Evolutionary conservation across 2,113 vertebrate species (phyloP).

Genomic region (Myrmecophaga tridactyla): DNA sequence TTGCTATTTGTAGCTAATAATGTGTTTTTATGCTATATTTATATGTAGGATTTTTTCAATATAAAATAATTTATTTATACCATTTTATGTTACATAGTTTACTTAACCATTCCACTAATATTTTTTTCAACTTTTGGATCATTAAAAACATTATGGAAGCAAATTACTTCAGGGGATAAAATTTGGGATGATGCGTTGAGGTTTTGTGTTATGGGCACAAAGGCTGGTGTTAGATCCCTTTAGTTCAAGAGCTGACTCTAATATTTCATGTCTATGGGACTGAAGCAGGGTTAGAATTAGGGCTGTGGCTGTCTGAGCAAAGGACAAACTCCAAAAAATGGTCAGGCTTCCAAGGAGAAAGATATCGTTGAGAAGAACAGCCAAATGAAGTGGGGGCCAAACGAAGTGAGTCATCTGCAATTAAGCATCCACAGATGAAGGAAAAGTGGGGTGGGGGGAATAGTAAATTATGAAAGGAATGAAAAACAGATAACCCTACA

Average conservation of each 20-base stretch:
- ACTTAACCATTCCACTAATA: background rate
- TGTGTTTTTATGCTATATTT: background rate
- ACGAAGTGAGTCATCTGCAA: too few relatives aligned
- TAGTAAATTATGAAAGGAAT: too few relatives aligned
- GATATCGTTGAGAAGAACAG: too few relatives aligned
- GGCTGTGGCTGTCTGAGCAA: too few relatives aligned
- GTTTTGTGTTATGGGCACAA: background rate
- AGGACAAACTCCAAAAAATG: too few relatives aligned
- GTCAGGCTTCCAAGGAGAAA: too few relatives aligned
- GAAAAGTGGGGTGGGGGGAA: too few relatives aligned
- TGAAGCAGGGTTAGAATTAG: too few relatives aligned
- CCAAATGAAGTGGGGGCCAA: too few relatives aligned
- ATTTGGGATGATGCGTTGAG: background rate
- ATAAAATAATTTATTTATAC: background rate
- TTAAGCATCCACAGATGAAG: too few relatives aligned
- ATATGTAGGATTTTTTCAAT: constrained; percentile 32
- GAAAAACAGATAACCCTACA: too few relatives aligned
- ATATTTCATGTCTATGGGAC: background rate
- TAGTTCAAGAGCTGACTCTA: background rate
- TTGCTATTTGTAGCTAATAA: constrained; percentile 5
- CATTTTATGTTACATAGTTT: background rate
- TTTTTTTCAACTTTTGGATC: background rate
- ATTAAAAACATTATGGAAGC: background rate
- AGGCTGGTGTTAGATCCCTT: background rate
- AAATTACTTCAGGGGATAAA: background rate